Conservation (phyloP, 2,888 invertebrate genomes). For the Amiota communis region DNA sequence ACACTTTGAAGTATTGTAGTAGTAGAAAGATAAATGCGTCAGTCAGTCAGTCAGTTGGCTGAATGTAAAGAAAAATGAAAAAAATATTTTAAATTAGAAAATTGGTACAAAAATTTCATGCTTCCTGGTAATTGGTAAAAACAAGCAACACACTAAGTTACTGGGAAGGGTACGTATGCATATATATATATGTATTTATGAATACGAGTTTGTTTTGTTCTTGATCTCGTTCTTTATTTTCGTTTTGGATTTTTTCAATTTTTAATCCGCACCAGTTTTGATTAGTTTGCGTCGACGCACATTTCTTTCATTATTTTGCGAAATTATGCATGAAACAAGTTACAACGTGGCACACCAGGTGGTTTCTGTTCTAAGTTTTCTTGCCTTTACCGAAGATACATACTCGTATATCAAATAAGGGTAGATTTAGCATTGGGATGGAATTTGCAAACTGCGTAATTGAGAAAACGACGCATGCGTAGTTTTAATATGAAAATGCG, state of each 20-base stretch:
- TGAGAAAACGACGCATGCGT: constrained; percentile 17
- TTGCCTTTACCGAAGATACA: neutral
- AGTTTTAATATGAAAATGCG: neutral
- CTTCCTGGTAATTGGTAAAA: constrained; percentile 60
- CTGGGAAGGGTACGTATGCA: no score
- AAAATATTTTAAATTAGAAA: constrained; percentile 52
- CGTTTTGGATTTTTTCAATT: neutral
- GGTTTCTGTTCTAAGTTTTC: neutral
- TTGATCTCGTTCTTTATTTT: neutral
- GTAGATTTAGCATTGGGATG: neutral
- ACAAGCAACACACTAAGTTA: neutral
- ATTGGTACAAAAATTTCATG: constrained; percentile 63
- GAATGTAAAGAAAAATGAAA: constrained; percentile 13
- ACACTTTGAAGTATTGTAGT: constrained; percentile 60
- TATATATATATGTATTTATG: neutral
- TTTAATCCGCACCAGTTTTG: constrained; percentile 25
- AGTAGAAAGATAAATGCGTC: constrained; percentile 15
- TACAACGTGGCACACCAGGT: constrained; percentile 18
- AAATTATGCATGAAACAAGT: constrained; percentile 23
- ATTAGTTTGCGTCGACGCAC: constrained; percentile 10
- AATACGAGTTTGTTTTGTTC: neutral
- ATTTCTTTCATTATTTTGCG: constrained; percentile 1
- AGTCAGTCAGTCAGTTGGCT: constrained; percentile 30
- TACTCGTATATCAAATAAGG: neutral
- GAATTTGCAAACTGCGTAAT: constrained; percentile 28